Evolutionary conservation across 1,140 invertebrate species (phyloP).

Genomic region (Neodiprion lecontei): DNA sequence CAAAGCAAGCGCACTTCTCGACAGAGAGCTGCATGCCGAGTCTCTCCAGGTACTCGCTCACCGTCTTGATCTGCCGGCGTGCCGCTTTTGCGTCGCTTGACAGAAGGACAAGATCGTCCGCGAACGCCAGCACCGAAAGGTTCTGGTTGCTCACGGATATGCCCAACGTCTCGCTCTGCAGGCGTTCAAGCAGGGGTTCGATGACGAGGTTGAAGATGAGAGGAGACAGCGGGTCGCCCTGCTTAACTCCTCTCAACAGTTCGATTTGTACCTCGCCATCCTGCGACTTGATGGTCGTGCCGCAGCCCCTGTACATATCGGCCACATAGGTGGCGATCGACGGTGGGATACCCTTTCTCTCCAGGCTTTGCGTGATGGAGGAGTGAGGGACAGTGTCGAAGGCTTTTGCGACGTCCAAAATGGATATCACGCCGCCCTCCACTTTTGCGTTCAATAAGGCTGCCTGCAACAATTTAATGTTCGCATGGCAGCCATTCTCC

Average conservation of each 20-base stretch:
- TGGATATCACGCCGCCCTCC: not conserved
- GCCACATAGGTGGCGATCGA: not conserved
- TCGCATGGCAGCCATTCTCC: not conserved
- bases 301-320: not conserved
- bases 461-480: not conserved
- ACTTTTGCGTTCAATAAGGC: not conserved
- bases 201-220: conserved; percentile 50
- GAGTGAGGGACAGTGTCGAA: conserved; percentile 29
- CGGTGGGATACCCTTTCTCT: not conserved
- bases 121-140: conserved; percentile 39
- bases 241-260: conserved; percentile 48
- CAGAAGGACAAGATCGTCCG: conserved; percentile 44
- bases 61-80: conserved; percentile 17
- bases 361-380: not conserved
- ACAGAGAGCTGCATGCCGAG: conserved; percentile 24
- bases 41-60: conserved; percentile 23
- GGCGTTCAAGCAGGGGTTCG: conserved; percentile 33
- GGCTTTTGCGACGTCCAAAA: conserved; percentile 36
- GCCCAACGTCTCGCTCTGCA: conserved; percentile 23
- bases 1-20: conserved; percentile 37
- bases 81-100: conserved; percentile 27
- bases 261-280: conserved; percentile 10
- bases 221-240: conserved; percentile 51
- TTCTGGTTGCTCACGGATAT: not conserved
- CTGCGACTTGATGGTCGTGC: not conserved